Evolutionary conservation across 1,140 invertebrate genomes (phyloP), one percentile per base, ranked within the genome.

Genomic region (Coelopa frigida): DNA sequence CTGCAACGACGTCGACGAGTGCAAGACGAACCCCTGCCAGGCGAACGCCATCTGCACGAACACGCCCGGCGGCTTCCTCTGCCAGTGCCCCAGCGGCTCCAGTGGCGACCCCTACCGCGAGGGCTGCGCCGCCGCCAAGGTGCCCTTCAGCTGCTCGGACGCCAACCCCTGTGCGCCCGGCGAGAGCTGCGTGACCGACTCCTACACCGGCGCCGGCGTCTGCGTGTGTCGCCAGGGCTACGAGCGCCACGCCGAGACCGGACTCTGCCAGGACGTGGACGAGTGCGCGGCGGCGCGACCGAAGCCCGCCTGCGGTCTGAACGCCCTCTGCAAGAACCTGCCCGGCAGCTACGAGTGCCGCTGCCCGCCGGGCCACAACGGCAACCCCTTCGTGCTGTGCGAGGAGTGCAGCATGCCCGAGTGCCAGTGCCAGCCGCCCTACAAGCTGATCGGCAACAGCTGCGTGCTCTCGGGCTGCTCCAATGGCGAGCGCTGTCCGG

Each of bases 291-390:
- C 84, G 57, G 72, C 78, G 0, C 69, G 77, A 27, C 81, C 81
- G 8, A 85, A 84, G 50, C 78, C 81, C 1, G 79, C 84, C 3
- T 94, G 90, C 70, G 90, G 89, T 1, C 61, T 85, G 5, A 89
- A 91, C 67, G 88, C 89, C 3, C 79, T 92, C 33, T 94, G 91
- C 61, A 92, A 90, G 70, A 95, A 95, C 71, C 70, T 93, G 31
- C 89, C 89, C 0, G 91, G 91, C n/a, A 90, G 88, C 59, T 95
- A 93, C 61, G 89, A 92, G 70, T 94, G 90, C 58, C 85, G 88
- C 56, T 95, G 91, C 61, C 87, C 89, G 1, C 72, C 80, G 24
- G 86, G 86, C 7, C 91, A 85, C 58, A 85, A 85, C 57, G 89
- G 89, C n/a, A 91, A 92, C 72, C 88, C 89, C 6, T 92, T 88